Evolutionary conservation across 2,113 vertebrate genomes (phyloP).

Genomic region (Cyprinodon tularosa): DNA sequence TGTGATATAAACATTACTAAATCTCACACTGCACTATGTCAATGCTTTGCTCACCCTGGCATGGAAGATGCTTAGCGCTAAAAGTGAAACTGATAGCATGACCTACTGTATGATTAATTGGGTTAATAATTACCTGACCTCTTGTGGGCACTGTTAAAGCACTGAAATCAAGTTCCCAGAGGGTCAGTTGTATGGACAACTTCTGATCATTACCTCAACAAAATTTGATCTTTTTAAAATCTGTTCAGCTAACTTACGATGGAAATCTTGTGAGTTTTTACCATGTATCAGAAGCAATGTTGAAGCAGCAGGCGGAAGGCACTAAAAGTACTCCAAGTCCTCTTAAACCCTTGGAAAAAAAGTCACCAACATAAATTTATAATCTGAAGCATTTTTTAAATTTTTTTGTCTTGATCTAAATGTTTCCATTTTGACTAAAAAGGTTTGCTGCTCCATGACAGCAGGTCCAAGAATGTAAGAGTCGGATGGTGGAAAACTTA

Average conservation of each 20-base stretch:
- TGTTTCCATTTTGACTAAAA: slow-evolving; percentile 38
- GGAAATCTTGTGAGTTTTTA: background rate
- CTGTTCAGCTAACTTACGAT: background rate
- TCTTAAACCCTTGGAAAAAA: background rate
- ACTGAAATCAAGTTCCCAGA: background rate
- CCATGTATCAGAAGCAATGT: background rate
- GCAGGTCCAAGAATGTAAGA: slow-evolving; percentile 70
- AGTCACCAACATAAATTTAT: background rate
- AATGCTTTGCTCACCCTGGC: no score
- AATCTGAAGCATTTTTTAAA: background rate
- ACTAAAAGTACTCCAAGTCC: background rate
- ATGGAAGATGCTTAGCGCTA: background rate
- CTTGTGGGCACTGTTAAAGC: background rate
- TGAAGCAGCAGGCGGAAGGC: background rate
- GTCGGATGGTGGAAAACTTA: slow-evolving; percentile 69
- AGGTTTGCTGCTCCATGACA: slow-evolving; percentile 30
- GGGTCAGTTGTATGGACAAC: background rate
- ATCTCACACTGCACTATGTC: background rate
- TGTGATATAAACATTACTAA: background rate
- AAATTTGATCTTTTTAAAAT: background rate
- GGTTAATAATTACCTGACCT: background rate
- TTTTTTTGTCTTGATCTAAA: slow-evolving; percentile 12
- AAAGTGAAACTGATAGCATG: background rate
- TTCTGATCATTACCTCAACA: background rate
- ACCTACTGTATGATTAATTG: background rate